Conservation (phyloP, 1,140 invertebrate species). For the Semibalanus balanoides region DNA sequence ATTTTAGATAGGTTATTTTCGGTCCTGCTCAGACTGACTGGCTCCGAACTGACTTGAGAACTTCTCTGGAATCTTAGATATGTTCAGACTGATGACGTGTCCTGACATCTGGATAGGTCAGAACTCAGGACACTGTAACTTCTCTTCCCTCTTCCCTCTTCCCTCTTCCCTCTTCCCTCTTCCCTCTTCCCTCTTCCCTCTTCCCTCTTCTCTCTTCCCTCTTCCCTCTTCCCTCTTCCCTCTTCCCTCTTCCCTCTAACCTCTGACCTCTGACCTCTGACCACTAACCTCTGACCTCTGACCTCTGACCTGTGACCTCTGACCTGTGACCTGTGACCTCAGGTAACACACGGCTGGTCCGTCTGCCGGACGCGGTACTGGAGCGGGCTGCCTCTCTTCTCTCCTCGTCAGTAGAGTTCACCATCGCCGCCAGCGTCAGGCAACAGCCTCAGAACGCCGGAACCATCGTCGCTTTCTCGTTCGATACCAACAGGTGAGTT, state of each 20-base stretch:
- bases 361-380: slow-evolving; percentile 48
- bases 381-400: slow-evolving; percentile 49
- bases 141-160: slow-evolving; percentile 11
- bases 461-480: slow-evolving; percentile 61
- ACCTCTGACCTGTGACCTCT: not conserved
- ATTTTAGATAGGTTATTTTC: too few relatives aligned
- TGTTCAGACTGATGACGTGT: too few relatives aligned
- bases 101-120: too few relatives aligned
- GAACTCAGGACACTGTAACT: too few relatives aligned
- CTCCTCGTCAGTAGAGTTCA: slow-evolving; percentile 57
- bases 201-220: not conserved
- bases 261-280: too few relatives aligned
- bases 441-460: slow-evolving; percentile 68
- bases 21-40: too few relatives aligned
- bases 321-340: slow-evolving; percentile 11
- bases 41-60: too few relatives aligned
- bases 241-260: too few relatives aligned
- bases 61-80: too few relatives aligned
- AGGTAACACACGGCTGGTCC: slow-evolving; percentile 58
- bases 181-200: not conserved
- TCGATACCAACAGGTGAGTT: slow-evolving; percentile 28
- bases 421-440: slow-evolving; percentile 53
- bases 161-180: slow-evolving; percentile 10
- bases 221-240: not conserved
- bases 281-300: too few relatives aligned